Evolutionary conservation across 2,888 invertebrate genomes (phyloP).

Genomic region (Dolichomitus sp.): DNA sequence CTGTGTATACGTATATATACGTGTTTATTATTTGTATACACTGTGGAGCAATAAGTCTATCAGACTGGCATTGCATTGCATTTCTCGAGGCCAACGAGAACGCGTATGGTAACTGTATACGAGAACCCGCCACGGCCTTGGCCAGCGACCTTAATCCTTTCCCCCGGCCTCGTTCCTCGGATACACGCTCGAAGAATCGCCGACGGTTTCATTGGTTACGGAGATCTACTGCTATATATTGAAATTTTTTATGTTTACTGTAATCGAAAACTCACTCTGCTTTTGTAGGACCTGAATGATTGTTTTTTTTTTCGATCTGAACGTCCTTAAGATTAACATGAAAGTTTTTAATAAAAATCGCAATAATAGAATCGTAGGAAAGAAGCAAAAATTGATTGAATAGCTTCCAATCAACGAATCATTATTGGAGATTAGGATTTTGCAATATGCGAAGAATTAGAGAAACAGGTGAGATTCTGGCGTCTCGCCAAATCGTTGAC

Average conservation of each 20-base stretch:
- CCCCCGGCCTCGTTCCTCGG: slow-evolving; percentile 71
- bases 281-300: not conserved
- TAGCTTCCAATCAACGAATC: not conserved
- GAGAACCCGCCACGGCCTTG: slow-evolving; percentile 71
- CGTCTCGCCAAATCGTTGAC: slow-evolving; percentile 20
- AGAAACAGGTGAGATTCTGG: slow-evolving; percentile 2
- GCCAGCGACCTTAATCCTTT: slow-evolving; percentile 75
- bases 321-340: not conserved
- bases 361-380: too few relatives aligned
- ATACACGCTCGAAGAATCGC: slow-evolving; percentile 36
- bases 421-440: too few relatives aligned
- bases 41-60: slow-evolving; percentile 40
- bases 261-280: not conserved
- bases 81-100: slow-evolving; percentile 61
- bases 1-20: not conserved
- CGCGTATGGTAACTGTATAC: slow-evolving; percentile 65
- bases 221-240: not conserved
- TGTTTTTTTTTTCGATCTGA: not conserved
- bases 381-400: not conserved
- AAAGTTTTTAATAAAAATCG: too few relatives aligned
- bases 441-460: not conserved
- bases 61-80: slow-evolving; percentile 63
- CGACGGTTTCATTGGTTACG: slow-evolving; percentile 13
- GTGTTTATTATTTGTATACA: slow-evolving; percentile 48
- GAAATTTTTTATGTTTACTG: not conserved